These are phyloP conservation scores for Cryptomyrus ogoouensis DNA, from an alignment of 2,113 vertebrate genomes.

Conservation along the genomic window DNA sequence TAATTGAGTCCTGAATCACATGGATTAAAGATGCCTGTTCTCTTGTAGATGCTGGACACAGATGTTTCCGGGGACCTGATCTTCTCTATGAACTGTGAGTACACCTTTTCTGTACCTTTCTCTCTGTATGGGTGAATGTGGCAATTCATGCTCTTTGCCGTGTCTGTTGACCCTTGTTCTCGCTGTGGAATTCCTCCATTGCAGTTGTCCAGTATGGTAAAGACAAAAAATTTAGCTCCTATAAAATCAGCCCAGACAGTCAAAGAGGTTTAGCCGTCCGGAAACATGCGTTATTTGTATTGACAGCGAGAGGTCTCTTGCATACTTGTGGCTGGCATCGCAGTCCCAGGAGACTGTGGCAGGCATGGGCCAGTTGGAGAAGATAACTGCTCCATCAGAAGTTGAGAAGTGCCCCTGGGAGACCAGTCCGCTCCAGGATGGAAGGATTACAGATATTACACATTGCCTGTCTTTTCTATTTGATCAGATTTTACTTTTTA, in stretches of 20 bases:
- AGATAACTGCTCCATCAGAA: neutral
- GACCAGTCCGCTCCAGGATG: neutral
- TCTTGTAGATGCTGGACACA: neutral
- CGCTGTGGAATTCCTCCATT: neutral
- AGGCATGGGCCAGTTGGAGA: neutral
- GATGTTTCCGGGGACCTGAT: neutral
- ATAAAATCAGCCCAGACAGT: neutral
- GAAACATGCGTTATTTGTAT: neutral
- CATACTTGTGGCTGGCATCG: neutral
- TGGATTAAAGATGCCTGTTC: slow-evolving; percentile 4
- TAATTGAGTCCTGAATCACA: neutral
- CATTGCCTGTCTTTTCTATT: neutral
- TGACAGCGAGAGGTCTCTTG: neutral
- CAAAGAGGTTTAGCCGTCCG: neutral
- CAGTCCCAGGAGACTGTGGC: neutral
- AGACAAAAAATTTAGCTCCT: neutral
- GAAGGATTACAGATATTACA: neutral
- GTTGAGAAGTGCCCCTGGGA: neutral
- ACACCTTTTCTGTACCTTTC: neutral
- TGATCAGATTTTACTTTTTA: neutral
- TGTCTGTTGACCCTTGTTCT: neutral
- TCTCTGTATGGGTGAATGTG: neutral
- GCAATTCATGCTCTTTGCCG: neutral
- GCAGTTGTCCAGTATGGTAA: neutral
- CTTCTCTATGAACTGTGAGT: slow-evolving; percentile 13